Evolutionary conservation across 1,140 invertebrate species (phyloP).

Genomic region (Heliconius nattereri): DNA sequence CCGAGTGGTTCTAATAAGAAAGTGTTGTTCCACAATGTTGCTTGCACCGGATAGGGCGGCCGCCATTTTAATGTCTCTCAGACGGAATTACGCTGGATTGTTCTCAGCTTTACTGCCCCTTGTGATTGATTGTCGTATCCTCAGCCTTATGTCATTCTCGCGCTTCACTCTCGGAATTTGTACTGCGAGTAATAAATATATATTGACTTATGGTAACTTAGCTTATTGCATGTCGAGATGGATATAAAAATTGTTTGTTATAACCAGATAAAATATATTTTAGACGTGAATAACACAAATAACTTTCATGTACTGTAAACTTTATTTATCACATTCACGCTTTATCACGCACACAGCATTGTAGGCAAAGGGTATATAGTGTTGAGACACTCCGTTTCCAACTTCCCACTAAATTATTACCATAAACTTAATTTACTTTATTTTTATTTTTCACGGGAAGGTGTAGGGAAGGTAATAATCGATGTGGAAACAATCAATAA

Average conservation of each 20-base stretch:
- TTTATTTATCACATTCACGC: not conserved
- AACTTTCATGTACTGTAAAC: not conserved
- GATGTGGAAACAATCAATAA: constrained; percentile 16
- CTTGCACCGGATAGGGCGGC: constrained; percentile 79
- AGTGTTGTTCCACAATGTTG: constrained; percentile 73
- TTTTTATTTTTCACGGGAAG: not conserved
- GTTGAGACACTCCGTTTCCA: too few relatives aligned
- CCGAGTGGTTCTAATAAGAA: constrained; percentile 64
- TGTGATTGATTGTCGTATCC: constrained; percentile 79
- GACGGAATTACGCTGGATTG: constrained; percentile 81
- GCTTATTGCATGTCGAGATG: constrained; percentile 43
- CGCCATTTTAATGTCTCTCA: constrained; percentile 78
- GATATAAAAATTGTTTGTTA: constrained; percentile 13
- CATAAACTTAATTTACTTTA: not conserved
- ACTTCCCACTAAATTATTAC: too few relatives aligned
- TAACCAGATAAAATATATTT: not conserved
- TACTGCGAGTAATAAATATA: constrained; percentile 74
- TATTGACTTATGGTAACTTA: constrained; percentile 72
- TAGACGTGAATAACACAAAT: not conserved
- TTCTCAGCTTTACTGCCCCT: constrained; percentile 76
- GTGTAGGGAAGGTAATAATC: not conserved
- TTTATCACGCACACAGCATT: too few relatives aligned
- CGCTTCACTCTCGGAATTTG: constrained; percentile 72
- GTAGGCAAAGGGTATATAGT: too few relatives aligned
- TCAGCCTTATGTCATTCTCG: constrained; percentile 77